These are phyloP conservation scores for Ailuropoda melanoleuca DNA, from an alignment of 2,113 vertebrate species.

Conservation along the genomic window DNA sequence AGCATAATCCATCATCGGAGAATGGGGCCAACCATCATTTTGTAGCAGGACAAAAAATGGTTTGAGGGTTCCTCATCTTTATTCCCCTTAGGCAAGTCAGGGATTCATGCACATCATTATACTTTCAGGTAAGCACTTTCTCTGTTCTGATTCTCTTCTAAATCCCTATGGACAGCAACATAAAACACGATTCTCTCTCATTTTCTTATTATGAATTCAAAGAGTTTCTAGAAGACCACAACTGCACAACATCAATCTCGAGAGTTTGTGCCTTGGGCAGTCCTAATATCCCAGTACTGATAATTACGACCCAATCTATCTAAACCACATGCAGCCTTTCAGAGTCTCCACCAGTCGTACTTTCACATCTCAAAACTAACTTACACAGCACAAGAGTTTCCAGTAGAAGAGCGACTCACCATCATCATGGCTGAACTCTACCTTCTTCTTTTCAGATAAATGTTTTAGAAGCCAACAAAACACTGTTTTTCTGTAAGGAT, in stretches of 20 bases:
- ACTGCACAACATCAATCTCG: background rate
- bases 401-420: background rate
- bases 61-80: background rate
- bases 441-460: background rate
- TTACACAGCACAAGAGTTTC: background rate
- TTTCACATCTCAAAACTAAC: background rate
- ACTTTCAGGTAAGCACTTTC: background rate
- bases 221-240: background rate
- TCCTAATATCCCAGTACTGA: background rate
- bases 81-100: background rate
- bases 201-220: constrained; percentile 48
- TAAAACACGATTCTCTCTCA: background rate
- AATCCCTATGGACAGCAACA: background rate
- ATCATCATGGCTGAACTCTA: background rate
- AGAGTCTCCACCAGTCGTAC: background rate
- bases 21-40: background rate
- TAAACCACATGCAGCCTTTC: background rate
- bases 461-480: background rate
- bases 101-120: background rate
- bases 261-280: background rate
- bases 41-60: background rate
- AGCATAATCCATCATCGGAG: background rate
- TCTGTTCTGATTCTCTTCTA: background rate
- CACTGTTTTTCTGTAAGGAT: background rate
- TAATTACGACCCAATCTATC: background rate